Conservation (phyloP, 2,113 vertebrate species). For the Hemicordylus capensis region DNA sequence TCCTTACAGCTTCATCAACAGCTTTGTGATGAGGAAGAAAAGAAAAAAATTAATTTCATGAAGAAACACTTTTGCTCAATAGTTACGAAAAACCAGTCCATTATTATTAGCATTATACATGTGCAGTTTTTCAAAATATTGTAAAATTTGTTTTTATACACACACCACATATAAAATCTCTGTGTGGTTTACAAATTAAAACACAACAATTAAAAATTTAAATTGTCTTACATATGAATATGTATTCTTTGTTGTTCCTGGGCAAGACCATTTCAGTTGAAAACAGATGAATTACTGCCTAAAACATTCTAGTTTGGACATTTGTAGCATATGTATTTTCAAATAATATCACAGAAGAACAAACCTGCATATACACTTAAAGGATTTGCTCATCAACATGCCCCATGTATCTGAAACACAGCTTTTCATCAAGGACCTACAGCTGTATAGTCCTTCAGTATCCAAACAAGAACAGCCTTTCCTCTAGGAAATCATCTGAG, state of each 20-base stretch:
- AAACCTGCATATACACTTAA: neutral
- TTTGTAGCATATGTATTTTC: neutral
- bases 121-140: neutral
- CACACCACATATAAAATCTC: too few species aligned
- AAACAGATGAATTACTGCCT: neutral
- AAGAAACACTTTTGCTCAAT: neutral
- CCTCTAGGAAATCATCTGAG: neutral
- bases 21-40: conserved; percentile 69
- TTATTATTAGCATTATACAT: neutral
- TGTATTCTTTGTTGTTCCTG: neutral
- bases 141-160: too few species aligned
- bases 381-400: neutral
- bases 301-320: neutral
- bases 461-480: neutral
- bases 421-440: neutral
- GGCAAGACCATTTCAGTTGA: neutral
- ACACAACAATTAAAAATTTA: too few species aligned
- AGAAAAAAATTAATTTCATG: neutral
- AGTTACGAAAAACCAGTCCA: neutral
- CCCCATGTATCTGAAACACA: neutral
- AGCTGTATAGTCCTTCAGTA: neutral
- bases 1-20: conserved; percentile 92
- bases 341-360: neutral
- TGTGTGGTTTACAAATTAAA: too few species aligned
- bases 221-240: neutral